Evolutionary conservation across 1,140 invertebrate species (phyloP).

Genomic region (Drosophila ercepeae): DNA sequence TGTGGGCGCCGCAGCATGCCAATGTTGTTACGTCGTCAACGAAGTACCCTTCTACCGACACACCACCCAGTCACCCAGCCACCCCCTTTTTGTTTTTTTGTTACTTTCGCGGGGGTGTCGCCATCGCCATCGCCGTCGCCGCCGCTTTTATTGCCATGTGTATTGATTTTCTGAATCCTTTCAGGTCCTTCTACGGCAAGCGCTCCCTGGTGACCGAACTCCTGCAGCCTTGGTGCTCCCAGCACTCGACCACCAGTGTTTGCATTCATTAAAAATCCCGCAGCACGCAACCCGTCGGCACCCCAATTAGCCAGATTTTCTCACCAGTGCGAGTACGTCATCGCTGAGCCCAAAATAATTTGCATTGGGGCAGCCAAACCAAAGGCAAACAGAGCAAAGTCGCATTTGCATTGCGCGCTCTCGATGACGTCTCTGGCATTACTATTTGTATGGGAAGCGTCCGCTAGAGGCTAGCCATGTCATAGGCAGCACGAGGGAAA

Average conservation of each 20-base stretch:
- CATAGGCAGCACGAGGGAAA: constrained; percentile 2
- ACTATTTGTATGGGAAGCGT: constrained; percentile 37
- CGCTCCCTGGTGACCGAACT: constrained; percentile 12
- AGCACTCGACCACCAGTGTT: constrained; percentile 5
- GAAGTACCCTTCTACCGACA: neutral
- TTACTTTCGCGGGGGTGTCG: constrained; percentile 33
- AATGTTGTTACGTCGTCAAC: constrained; percentile 70
- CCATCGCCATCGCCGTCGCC: constrained; percentile 2
- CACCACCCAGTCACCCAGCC: constrained; percentile 12
- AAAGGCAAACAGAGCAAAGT: constrained; percentile 34
- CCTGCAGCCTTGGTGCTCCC: constrained; percentile 6
- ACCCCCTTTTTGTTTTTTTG: constrained; percentile 13
- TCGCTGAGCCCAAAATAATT: constrained; percentile 36
- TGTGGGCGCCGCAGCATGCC: constrained; percentile 72
- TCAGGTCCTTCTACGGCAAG: constrained; percentile 17
- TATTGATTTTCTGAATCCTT: constrained; percentile 59
- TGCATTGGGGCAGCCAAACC: constrained; percentile 26
- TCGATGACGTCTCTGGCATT: constrained; percentile 42
- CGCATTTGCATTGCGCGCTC: constrained; percentile 42
- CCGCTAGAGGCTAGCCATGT: constrained; percentile 18
- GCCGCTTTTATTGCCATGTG: constrained; percentile 26
- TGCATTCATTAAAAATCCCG: constrained; percentile 33
- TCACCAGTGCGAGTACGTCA: constrained; percentile 22
- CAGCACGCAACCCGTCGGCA: constrained; percentile 40
- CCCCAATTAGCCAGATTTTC: constrained; percentile 47